These are phyloP conservation scores for Herpailurus yagouaroundi DNA, from an alignment of 2,113 vertebrate species.

Conservation along the genomic window DNA sequence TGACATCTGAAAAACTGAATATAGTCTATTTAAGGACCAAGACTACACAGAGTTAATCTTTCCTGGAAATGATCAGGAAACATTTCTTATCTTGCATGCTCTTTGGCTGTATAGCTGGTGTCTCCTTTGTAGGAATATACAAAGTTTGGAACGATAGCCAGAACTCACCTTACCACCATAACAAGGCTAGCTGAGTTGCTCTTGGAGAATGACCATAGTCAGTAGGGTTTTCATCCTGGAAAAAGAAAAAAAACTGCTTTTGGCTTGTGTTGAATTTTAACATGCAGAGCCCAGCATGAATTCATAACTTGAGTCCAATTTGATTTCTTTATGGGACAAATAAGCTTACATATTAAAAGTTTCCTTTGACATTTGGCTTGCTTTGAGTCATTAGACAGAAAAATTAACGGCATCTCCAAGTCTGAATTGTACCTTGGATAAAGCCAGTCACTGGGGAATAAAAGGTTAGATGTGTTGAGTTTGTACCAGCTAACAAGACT, in stretches of 20 bases:
- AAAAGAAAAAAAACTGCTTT: neutral
- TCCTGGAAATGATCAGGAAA: neutral
- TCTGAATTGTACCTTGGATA: slow-evolving; percentile 17
- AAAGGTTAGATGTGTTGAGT: slow-evolving; percentile 41
- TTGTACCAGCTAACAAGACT: neutral
- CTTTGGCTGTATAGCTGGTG: neutral
- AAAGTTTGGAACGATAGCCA: neutral
- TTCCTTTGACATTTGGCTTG: slow-evolving; percentile 1
- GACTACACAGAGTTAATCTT: neutral
- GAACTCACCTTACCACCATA: neutral
- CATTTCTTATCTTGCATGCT: neutral
- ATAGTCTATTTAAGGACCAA: neutral
- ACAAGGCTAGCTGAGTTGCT: neutral
- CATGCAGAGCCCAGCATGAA: neutral
- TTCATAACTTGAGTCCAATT: neutral
- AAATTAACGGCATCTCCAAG: neutral
- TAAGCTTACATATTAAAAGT: neutral
- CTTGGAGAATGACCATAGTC: neutral
- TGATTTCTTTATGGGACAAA: slow-evolving; percentile 10
- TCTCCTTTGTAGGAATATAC: neutral
- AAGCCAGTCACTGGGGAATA: slow-evolving; percentile 36
- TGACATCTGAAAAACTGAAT: neutral
- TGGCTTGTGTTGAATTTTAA: slow-evolving; percentile 34
- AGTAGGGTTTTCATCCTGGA: neutral
- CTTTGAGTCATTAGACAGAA: slow-evolving; percentile 50